A percentile compares a stretch with the other conserved stretches of the same genome.
These are phyloP conservation scores for Scartelaos histophorus DNA, from an alignment of 2,113 vertebrate species.

Conservation along the genomic window DNA sequence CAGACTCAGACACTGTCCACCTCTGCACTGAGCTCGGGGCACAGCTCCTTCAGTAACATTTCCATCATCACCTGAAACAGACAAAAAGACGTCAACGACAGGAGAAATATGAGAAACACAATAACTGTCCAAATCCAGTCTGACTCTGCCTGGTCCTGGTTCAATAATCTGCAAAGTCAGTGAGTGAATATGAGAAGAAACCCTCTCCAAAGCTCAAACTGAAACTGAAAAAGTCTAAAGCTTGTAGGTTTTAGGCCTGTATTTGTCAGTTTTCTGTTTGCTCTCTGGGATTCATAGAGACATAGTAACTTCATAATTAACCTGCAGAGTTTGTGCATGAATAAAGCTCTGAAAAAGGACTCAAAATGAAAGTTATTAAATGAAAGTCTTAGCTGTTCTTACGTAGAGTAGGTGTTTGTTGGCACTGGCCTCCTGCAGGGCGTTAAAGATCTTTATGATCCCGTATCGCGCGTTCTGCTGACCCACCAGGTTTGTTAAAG, in stretches of 20 bases:
- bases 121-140: not conserved
- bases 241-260: too few species aligned
- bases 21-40: constrained; percentile 87
- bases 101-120: not conserved
- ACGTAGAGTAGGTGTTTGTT: constrained; percentile 98
- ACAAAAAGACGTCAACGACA: not conserved
- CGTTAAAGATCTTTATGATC: constrained; percentile 96
- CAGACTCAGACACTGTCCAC: constrained; percentile 76
- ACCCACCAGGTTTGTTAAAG: constrained; percentile 92
- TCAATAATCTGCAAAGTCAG: too few species aligned
- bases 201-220: too few species aligned
- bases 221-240: too few species aligned
- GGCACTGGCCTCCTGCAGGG: constrained; percentile 91
- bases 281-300: too few species aligned
- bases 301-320: too few species aligned
- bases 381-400: too few species aligned
- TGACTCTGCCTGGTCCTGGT: not conserved
- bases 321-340: too few species aligned
- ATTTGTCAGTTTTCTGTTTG: too few species aligned
- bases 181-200: too few species aligned
- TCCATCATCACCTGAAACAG: constrained; percentile 87
- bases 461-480: constrained; percentile 96
- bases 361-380: too few species aligned
- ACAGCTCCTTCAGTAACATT: constrained; percentile 91
- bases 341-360: too few species aligned